phyloP scores from a whole-genome alignment of 2,113 vertebrate genomes.

The Tychaedon coryphoeus region DNA sequence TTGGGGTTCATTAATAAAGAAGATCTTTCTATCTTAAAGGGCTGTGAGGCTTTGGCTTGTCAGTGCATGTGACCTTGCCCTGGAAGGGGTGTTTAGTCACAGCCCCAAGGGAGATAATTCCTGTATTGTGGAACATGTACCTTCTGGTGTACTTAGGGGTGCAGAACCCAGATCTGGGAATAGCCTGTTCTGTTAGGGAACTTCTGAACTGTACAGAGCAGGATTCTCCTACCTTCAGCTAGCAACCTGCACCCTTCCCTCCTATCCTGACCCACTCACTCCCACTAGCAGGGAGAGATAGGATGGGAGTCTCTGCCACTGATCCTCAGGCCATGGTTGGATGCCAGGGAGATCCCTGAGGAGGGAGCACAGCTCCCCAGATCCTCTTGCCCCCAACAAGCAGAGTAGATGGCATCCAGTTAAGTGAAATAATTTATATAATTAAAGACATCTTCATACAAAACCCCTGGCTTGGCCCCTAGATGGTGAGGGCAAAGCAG shows the following conservation, averaged over 20 bases:
- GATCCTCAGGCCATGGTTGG: neutral
- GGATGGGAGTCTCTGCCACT: neutral
- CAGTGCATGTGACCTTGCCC: neutral
- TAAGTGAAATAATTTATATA: constrained; percentile 67
- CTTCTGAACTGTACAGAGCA: neutral
- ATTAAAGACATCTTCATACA: constrained; percentile 56
- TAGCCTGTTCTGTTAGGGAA: neutral
- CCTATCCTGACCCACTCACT: neutral
- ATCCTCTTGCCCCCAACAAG: neutral
- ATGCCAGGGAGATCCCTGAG: neutral
- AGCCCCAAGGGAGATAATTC: neutral
- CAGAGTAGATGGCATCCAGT: neutral
- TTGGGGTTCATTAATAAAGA: constrained; percentile 83
- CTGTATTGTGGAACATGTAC: neutral
- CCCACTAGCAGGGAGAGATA: neutral
- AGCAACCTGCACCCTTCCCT: neutral
- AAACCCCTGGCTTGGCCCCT: constrained; percentile 26
- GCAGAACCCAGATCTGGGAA: neutral
- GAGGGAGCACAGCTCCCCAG: neutral
- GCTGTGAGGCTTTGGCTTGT: neutral
- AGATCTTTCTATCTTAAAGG: constrained; percentile 81
- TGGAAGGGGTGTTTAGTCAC: neutral
- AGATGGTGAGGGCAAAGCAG: neutral
- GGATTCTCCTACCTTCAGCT: neutral
- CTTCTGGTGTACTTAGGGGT: neutral